Percentiles rank a stretch among this genome's conserved stretches.
phyloP scores from a whole-genome alignment of 2,113 vertebrate species.

The Pedetes capensis region DNA sequence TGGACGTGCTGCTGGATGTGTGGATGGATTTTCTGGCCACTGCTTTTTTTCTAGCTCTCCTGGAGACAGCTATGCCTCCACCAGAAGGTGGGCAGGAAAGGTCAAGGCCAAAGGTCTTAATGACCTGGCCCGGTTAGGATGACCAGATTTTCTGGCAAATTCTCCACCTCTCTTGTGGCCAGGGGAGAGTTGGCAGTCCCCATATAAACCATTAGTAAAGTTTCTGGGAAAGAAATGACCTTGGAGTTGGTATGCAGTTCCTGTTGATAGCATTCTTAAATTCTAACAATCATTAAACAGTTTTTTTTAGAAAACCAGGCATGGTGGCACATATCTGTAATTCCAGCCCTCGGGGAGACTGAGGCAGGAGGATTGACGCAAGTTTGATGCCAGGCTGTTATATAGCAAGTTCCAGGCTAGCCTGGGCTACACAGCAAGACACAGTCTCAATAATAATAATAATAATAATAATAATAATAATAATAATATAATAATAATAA shows the following conservation, averaged over 20 bases:
- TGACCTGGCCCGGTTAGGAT: background rate
- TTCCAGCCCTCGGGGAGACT: too few relatives aligned
- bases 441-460: too few relatives aligned
- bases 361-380: too few relatives aligned
- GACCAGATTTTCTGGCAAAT: slow-evolving; percentile 3
- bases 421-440: too few relatives aligned
- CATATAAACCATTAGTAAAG: background rate
- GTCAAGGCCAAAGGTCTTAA: background rate
- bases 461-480: too few relatives aligned
- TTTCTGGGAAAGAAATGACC: slow-evolving; percentile 16
- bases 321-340: too few relatives aligned
- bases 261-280: background rate
- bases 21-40: background rate
- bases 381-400: too few relatives aligned
- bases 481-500: too few relatives aligned
- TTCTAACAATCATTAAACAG: background rate
- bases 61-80: background rate
- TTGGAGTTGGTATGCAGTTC: background rate
- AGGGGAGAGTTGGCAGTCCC: background rate
- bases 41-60: background rate
- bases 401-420: too few relatives aligned
- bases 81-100: background rate
- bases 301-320: too few relatives aligned
- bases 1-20: background rate
- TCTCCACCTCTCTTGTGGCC: background rate